phyloP scores from a whole-genome alignment of 1,140 invertebrate genomes.

The Triops longicaudatus region DNA sequence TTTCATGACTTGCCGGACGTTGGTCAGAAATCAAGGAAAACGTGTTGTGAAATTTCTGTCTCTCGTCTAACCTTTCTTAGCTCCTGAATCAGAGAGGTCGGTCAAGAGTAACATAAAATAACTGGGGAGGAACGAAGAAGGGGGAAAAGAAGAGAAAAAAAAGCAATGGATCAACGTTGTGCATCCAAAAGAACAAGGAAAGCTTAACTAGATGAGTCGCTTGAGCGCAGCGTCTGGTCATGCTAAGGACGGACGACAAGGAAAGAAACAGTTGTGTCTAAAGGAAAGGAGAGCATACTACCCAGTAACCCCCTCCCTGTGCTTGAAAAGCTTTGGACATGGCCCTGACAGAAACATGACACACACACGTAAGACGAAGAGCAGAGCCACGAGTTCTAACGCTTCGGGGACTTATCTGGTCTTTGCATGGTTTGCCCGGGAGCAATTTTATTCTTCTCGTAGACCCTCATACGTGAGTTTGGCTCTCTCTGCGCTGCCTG shows the following conservation, averaged over 20 bases:
- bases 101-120: not conserved
- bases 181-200: not conserved
- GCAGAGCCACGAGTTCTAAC: no score
- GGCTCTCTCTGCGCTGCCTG: not conserved
- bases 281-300: no score
- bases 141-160: not conserved
- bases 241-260: not conserved
- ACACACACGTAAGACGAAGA: not conserved
- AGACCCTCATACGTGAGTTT: not conserved
- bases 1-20: no score
- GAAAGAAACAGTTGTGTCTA: not conserved
- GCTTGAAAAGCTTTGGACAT: not conserved
- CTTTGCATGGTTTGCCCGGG: no score
- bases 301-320: no score
- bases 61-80: not conserved
- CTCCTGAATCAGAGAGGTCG: not conserved
- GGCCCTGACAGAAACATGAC: not conserved
- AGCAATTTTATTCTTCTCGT: no score
- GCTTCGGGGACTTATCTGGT: no score
- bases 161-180: not conserved
- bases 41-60: not conserved
- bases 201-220: slow-evolving; percentile 14
- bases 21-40: no score
- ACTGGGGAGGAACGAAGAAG: not conserved
- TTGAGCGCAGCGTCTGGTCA: slow-evolving; percentile 1